phyloP scores from a whole-genome alignment of 2,888 invertebrate species.

The Antitype chi region DNA sequence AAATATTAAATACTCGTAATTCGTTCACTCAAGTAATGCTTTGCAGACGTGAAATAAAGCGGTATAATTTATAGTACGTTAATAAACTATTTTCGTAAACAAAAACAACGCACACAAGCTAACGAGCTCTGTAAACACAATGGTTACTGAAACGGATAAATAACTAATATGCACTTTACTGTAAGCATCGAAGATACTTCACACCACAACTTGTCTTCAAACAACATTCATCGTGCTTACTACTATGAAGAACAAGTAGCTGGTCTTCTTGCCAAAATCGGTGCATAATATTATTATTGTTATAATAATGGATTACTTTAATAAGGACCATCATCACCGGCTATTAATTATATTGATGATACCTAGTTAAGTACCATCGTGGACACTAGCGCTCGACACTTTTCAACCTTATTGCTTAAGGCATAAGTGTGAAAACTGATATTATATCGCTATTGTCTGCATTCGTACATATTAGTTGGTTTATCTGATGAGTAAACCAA shows the following conservation, averaged over 20 bases:
- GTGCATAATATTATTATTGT: neutral
- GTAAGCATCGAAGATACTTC: constrained; percentile 11
- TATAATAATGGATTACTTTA: neutral
- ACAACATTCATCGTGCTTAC: neutral
- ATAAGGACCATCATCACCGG: no score
- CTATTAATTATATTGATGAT: no score
- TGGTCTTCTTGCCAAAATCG: neutral
- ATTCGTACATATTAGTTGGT: no score
- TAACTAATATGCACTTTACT: constrained; percentile 28
- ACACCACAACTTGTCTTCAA: neutral
- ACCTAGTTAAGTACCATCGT: no score
- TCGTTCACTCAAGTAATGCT: constrained; percentile 37
- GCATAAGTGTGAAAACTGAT: no score
- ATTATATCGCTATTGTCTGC: no score
- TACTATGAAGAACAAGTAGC: neutral
- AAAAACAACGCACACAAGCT: constrained; percentile 41
- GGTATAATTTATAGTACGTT: constrained; percentile 33
- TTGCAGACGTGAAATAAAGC: constrained; percentile 24
- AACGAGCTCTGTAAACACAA: constrained; percentile 18
- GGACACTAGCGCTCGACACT: no score
- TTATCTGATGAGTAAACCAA: no score
- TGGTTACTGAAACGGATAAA: constrained; percentile 14
- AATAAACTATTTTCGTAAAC: constrained; percentile 51
- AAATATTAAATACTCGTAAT: constrained; percentile 51
- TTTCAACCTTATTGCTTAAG: no score